Evolutionary conservation across 2,113 vertebrate species (phyloP).

Genomic region (Nibea albiflora): DNA sequence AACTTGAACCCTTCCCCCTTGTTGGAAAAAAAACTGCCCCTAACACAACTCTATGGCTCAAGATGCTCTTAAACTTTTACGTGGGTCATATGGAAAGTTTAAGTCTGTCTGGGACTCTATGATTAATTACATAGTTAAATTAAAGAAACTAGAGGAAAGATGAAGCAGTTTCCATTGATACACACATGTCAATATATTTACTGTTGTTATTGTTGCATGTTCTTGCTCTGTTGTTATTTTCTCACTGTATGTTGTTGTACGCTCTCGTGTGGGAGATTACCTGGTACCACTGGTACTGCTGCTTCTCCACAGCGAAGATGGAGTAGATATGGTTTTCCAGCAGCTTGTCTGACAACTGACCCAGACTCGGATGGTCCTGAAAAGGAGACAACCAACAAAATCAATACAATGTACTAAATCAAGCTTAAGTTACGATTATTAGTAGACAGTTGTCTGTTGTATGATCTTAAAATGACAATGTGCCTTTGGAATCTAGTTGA

Average conservation of each 20-base stretch:
- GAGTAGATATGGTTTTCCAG: conserved; percentile 94
- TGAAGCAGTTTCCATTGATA: no score
- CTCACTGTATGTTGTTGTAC: conserved; percentile 6
- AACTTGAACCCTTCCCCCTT: neutral
- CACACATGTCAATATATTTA: no score
- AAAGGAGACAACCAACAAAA: conserved; percentile 37
- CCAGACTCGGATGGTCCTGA: conserved; percentile 95
- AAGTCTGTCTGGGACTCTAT: no score
- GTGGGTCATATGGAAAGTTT: no score
- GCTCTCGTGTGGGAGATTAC: conserved; percentile 81
- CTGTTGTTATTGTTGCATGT: no score
- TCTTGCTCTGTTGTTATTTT: neutral
- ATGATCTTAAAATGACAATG: neutral
- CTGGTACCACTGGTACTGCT: conserved; percentile 97
- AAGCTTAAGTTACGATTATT: neutral
- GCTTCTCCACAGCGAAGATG: conserved; percentile 95
- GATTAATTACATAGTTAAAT: no score
- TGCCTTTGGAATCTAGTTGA: neutral
- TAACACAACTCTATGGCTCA: no score
- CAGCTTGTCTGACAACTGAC: conserved; percentile 93
- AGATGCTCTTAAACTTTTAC: no score
- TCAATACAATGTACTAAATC: neutral
- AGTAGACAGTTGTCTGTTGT: neutral
- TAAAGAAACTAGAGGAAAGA: no score
- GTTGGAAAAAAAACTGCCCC: no score